Base-by-base conservation (phyloP, 1,140 invertebrate species). In the Tetramorium parvispinum region DNA sequence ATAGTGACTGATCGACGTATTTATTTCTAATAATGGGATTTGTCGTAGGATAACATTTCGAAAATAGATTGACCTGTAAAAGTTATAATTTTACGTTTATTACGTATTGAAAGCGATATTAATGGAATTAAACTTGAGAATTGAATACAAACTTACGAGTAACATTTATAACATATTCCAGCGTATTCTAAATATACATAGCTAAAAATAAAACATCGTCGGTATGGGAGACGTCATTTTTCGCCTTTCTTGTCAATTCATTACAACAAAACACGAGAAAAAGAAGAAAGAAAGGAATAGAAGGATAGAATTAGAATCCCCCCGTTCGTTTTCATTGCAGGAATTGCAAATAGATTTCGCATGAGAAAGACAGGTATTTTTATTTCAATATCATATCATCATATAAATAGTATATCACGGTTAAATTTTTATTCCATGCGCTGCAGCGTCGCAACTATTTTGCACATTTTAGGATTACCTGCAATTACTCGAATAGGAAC, bases 401-500 rank as follows among this genome's bases (percentile, higher is more conserved):
- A 32, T 55, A 21, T 8, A 75, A 57, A 76, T 53, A 73, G 21
- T 18, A 76, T 24, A 13, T 40, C 8, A 13, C 3, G 27, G 7
- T 63, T 65, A 24, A 59, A 77, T 63, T 46, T 46, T 43, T 40
- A 63, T 11, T 46, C 10, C 8, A 53, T 13, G 49, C 49, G 1
- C n/a, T 53, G 55, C 43, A 24, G 7, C 24, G 40, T 71, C 7
- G 16, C 18, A 37, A 43, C 37, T 37, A 49, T 3, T 21, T 73
- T 61, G 32, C 5, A 55, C 18, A 85, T 85, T 6, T 32, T 55
- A 55, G 3, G 24, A 53, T 79, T 71, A 61, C 46, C 55, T 68
- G 53, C 70, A 66, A 53, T 40, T 55, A 78, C 27, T 77, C 71
- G 49, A 57, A 59, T 53, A 90, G 87, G 89, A 88, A 91, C 76